A percentile compares a stretch with the other conserved stretches of the same genome.
Evolutionary conservation across 2,113 vertebrate genomes (phyloP).

Genomic region (Petaurus breviceps): DNA sequence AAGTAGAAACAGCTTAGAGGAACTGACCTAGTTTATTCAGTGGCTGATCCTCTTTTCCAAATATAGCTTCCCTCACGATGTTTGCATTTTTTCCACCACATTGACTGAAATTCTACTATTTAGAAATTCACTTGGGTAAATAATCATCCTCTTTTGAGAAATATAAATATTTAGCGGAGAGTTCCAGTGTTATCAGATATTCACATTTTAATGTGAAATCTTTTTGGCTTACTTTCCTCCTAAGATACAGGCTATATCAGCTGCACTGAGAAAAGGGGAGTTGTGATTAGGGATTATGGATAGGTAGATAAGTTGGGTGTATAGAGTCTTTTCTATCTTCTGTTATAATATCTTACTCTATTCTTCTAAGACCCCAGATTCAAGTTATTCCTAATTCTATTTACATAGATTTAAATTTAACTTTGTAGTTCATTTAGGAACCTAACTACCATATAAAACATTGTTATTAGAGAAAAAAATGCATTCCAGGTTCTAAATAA

Average conservation of each 20-base stretch:
- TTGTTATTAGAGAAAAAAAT: not conserved
- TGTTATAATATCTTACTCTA: not conserved
- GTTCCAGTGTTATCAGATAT: not conserved
- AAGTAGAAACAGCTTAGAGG: not conserved
- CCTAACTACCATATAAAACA: not conserved
- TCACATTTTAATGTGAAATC: not conserved
- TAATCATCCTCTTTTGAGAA: not conserved
- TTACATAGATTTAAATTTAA: not conserved
- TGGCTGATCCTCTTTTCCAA: not conserved
- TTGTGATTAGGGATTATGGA: not conserved
- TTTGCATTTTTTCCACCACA: not conserved
- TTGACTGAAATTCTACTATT: constrained; percentile 3
- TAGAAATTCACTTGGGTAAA: not conserved
- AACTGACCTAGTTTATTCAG: not conserved
- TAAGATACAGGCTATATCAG: not conserved
- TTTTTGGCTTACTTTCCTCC: not conserved
- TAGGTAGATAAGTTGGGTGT: not conserved
- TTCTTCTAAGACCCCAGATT: not conserved
- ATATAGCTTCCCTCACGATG: not conserved
- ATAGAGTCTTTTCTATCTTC: not conserved
- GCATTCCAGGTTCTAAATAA: not conserved
- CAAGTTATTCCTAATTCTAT: not conserved
- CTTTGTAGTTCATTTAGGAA: not conserved
- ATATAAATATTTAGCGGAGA: not conserved
- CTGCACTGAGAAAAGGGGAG: not conserved